phyloP scores from a whole-genome alignment of 2,888 invertebrate species.

The Ephialtes manifestator region DNA sequence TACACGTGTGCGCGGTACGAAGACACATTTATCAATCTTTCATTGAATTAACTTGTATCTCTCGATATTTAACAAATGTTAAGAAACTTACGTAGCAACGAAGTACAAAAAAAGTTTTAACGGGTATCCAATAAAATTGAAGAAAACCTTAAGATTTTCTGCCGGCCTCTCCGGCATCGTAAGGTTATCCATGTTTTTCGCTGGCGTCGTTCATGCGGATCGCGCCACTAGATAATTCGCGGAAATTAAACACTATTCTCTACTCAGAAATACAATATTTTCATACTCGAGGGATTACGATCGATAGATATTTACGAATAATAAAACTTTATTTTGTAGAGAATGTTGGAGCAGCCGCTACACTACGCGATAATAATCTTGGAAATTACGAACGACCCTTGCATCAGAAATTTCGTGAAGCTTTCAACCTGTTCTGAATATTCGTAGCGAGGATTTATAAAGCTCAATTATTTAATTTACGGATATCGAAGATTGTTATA shows the following conservation, averaged over 20 bases:
- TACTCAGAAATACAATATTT: background rate
- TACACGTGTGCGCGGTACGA: background rate
- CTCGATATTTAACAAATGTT: background rate
- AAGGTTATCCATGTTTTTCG: background rate
- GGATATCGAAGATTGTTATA: background rate
- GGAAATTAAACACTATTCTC: background rate
- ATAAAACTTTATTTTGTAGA: conserved; percentile 36
- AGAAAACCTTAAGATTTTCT: background rate
- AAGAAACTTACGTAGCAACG: too few relatives aligned
- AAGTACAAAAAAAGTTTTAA: background rate
- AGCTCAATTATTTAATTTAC: background rate
- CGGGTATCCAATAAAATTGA: background rate
- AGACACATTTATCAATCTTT: background rate
- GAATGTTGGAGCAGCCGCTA: conserved; percentile 61
- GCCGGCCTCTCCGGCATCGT: background rate
- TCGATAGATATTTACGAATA: background rate
- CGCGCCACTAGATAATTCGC: background rate
- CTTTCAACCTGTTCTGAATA: background rate
- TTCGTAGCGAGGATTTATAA: conserved; percentile 40
- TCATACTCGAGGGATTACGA: background rate
- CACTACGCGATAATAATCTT: conserved; percentile 35
- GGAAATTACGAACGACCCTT: conserved; percentile 28
- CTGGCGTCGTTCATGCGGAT: background rate
- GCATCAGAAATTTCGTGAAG: background rate
- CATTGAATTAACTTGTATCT: background rate